A percentile compares a stretch with the other conserved stretches of the same genome.
Conservation (phyloP, 2,797 vertebrate genomes). For the Molossus molossus region DNA sequence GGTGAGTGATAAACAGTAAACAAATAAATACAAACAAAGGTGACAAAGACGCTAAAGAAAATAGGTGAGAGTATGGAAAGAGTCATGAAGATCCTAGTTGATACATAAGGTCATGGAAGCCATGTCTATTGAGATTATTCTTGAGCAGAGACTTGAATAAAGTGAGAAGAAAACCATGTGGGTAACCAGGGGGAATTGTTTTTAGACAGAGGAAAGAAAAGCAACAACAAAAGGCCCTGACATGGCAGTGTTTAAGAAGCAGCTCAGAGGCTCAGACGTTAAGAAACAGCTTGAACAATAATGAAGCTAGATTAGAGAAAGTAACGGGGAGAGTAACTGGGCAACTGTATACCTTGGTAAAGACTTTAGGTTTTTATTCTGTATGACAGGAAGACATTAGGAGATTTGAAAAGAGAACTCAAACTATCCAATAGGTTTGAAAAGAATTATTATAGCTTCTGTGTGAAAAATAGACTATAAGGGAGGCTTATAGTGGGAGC, state of each 20-base stretch:
- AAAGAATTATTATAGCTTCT: not conserved
- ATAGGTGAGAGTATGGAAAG: not conserved
- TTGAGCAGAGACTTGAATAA: not conserved
- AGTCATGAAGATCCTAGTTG: not conserved
- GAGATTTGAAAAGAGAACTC: not conserved
- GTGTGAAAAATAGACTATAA: not conserved
- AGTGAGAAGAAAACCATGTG: not conserved
- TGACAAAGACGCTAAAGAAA: conserved; percentile 2
- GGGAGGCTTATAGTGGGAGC: not conserved
- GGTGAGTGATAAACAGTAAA: not conserved
- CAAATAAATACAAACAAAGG: not conserved
- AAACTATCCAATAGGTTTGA: not conserved
- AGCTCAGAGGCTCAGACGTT: not conserved
- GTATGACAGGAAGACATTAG: not conserved
- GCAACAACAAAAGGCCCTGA: not conserved
- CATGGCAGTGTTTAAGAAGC: not conserved
- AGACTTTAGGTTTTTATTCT: not conserved
- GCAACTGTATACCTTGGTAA: not conserved
- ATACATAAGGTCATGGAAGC: not conserved
- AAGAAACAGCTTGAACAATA: not conserved
- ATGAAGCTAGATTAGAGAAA: not conserved
- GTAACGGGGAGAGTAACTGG: not conserved
- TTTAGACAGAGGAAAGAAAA: not conserved
- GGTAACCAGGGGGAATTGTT: not conserved
- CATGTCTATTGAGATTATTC: not conserved